Percentiles rank a stretch among this genome's conserved stretches.
phyloP scores from a whole-genome alignment of 2,888 invertebrate species.

The Drosophila seclusa region DNA sequence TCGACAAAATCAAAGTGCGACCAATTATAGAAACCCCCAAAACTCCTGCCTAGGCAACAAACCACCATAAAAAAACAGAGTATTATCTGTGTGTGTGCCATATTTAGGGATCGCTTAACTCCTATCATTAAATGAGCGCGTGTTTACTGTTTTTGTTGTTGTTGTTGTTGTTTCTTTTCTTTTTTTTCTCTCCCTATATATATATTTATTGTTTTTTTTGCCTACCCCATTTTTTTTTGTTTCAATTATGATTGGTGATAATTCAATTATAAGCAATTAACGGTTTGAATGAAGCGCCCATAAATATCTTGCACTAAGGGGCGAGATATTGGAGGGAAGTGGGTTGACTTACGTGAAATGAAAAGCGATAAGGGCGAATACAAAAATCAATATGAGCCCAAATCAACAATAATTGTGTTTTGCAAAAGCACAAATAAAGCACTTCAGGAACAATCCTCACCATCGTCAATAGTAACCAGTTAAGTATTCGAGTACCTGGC shows the following conservation, averaged over 20 bases:
- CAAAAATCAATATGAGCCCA: conserved; percentile 54
- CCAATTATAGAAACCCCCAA: conserved; percentile 44
- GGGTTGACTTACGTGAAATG: conserved; percentile 28
- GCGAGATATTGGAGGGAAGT: neutral
- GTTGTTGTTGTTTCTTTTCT: neutral
- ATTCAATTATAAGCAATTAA: conserved; percentile 76
- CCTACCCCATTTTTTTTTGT: conserved; percentile 29
- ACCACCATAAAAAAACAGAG: neutral
- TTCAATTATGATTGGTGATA: conserved; percentile 72
- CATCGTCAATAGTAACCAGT: conserved; percentile 6
- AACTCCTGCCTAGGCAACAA: conserved; percentile 44
- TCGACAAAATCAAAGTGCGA: conserved; percentile 45
- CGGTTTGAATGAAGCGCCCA: conserved; percentile 55
- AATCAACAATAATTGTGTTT: conserved; percentile 59
- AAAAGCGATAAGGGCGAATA: conserved; percentile 45
- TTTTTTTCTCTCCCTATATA: conserved; percentile 20
- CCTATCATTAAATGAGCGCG: conserved; percentile 60
- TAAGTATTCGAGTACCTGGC: conserved; percentile 22
- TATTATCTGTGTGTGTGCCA: conserved; percentile 5
- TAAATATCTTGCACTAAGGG: conserved; percentile 37
- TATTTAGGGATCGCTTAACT: conserved; percentile 28
- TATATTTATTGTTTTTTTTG: neutral
- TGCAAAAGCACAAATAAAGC: conserved; percentile 58
- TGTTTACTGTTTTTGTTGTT: conserved; percentile 38
- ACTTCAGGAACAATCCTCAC: conserved; percentile 40